These are phyloP conservation scores for Takifugu flavidus DNA, from an alignment of 2,113 vertebrate species.

Conservation along the genomic window DNA sequence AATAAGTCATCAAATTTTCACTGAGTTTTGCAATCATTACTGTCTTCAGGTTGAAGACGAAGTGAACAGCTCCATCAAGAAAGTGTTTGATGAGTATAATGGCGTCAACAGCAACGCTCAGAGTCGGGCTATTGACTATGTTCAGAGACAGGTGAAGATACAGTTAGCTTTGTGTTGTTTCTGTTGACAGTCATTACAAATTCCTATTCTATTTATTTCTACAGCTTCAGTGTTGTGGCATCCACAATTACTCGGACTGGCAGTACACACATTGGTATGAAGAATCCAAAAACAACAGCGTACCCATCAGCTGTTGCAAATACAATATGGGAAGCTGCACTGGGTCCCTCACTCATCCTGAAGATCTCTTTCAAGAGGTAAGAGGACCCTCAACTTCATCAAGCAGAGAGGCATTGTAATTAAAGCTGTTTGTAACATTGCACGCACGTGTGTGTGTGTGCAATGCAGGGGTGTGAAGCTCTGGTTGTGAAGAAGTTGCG, in stretches of 20 bases:
- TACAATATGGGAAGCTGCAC: slow-evolving; percentile 80
- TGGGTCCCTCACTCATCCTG: slow-evolving; percentile 81
- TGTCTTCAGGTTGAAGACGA: slow-evolving; percentile 85
- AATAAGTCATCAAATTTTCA: background rate
- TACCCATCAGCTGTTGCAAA: slow-evolving; percentile 91
- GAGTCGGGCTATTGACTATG: slow-evolving; percentile 94
- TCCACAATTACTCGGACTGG: slow-evolving; percentile 93
- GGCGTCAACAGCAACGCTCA: slow-evolving; percentile 90
- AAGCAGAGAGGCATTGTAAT: background rate
- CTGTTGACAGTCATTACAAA: background rate
- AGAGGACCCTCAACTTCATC: background rate
- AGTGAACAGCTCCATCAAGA: slow-evolving; percentile 86
- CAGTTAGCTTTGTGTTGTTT: slow-evolving; percentile 9
- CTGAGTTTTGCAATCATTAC: background rate
- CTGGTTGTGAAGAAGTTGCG: slow-evolving; percentile 93
- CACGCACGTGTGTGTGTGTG: slow-evolving; percentile 11
- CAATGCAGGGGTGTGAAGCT: slow-evolving; percentile 85
- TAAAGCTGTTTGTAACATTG: background rate
- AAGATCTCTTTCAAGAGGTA: slow-evolving; percentile 89
- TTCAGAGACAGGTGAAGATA: slow-evolving; percentile 90
- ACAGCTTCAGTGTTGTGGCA: slow-evolving; percentile 92
- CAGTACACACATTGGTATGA: slow-evolving; percentile 88
- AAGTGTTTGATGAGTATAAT: slow-evolving; percentile 91
- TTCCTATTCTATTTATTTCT: slow-evolving; percentile 1
- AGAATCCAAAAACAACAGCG: slow-evolving; percentile 90